phyloP scores from a whole-genome alignment of 37 sponge, comb jelly and placozoan species.

The Halichondria panicea region DNA sequence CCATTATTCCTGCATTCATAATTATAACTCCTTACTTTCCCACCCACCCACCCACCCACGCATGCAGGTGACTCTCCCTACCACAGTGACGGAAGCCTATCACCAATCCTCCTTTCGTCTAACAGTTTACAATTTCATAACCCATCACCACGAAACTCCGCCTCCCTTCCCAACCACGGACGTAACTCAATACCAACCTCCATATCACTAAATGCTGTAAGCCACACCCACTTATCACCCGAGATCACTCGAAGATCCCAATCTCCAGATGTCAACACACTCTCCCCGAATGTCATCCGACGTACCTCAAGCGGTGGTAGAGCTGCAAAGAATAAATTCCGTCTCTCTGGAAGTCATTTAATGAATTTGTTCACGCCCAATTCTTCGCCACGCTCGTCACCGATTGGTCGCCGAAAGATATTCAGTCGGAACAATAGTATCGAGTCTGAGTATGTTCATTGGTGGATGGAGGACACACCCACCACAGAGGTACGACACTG shows the following conservation, averaged over 20 bases:
- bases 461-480: slow-evolving; percentile 60
- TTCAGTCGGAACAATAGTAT: background rate
- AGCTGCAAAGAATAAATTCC: slow-evolving; percentile 26
- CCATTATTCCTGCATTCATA: too few relatives aligned
- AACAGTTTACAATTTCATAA: too few relatives aligned
- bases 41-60: background rate
- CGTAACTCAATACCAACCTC: background rate
- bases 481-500: slow-evolving; percentile 47
- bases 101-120: too few relatives aligned
- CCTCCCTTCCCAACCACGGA: too few relatives aligned
- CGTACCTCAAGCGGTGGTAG: background rate
- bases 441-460: slow-evolving; percentile 21
- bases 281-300: slow-evolving; percentile 6
- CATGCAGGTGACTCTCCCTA: background rate
- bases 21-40: background rate
- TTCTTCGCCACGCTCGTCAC: slow-evolving; percentile 22
- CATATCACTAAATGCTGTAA: background rate
- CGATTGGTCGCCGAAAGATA: slow-evolving; percentile 9
- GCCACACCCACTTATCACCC: background rate
- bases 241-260: slow-evolving; percentile 1
- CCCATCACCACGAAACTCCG: too few relatives aligned
- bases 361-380: background rate
- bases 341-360: slow-evolving; percentile 31
- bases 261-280: background rate
- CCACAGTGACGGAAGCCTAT: too few relatives aligned